phyloP scores from a whole-genome alignment of 2,888 invertebrate species.

The Linnaemya vulpina region DNA sequence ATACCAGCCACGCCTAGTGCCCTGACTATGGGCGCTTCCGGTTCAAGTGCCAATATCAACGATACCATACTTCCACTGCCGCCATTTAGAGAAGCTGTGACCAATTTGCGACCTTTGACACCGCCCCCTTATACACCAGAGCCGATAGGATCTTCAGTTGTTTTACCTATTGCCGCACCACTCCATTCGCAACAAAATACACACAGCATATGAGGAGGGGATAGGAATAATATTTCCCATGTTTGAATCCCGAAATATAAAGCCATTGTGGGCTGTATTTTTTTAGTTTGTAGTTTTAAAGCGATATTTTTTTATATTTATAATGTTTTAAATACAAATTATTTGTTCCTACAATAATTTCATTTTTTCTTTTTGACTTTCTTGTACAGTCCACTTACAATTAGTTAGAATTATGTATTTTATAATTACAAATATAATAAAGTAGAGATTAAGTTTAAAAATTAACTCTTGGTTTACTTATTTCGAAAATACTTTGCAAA shows the following conservation, averaged over 20 bases:
- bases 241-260: neutral
- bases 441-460: conserved; percentile 52
- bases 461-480: no score
- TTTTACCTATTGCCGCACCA: conserved; percentile 35
- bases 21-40: conserved; percentile 56
- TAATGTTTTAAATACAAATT: conserved; percentile 11
- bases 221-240: neutral
- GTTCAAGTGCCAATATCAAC: conserved; percentile 59
- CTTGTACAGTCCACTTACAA: conserved; percentile 29
- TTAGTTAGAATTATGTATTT: conserved; percentile 19
- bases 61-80: conserved; percentile 76
- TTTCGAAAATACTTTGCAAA: no score
- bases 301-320: conserved; percentile 41
- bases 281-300: conserved; percentile 23
- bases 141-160: conserved; percentile 25
- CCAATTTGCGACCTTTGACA: conserved; percentile 51
- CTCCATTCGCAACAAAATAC: conserved; percentile 20
- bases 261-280: neutral
- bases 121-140: conserved; percentile 53
- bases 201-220: conserved; percentile 16
- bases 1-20: conserved; percentile 30
- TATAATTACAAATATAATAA: conserved; percentile 40
- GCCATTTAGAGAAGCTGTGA: conserved; percentile 75
- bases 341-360: conserved; percentile 10
- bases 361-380: neutral